phyloP scores from a whole-genome alignment of 2,888 invertebrate genomes.

The Aplocera efformata region DNA sequence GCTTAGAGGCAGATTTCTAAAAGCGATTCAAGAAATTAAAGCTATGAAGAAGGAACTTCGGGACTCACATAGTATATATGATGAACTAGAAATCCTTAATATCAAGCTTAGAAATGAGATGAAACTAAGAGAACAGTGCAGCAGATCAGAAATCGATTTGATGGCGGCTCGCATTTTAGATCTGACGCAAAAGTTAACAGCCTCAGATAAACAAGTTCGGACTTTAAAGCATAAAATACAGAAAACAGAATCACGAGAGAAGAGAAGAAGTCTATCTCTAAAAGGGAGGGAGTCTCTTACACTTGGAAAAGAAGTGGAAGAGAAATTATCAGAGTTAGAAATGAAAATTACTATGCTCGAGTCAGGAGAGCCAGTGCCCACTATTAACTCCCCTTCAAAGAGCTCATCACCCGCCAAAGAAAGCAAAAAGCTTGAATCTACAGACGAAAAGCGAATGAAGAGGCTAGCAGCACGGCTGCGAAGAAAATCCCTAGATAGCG shows the following conservation, averaged over 20 bases:
- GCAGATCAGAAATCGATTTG: slow-evolving; percentile 86
- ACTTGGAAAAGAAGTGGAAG: slow-evolving; percentile 91
- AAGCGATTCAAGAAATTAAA: slow-evolving; percentile 90
- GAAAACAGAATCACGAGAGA: slow-evolving; percentile 87
- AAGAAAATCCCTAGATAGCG: slow-evolving; percentile 89
- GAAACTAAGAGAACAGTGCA: slow-evolving; percentile 82
- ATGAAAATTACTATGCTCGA: slow-evolving; percentile 87
- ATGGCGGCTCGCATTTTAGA: slow-evolving; percentile 92
- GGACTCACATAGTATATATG: slow-evolving; percentile 89
- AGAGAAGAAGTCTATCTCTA: slow-evolving; percentile 89
- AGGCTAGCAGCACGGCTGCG: slow-evolving; percentile 81
- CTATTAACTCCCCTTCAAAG: slow-evolving; percentile 73
- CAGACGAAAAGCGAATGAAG: slow-evolving; percentile 75
- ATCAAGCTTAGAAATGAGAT: slow-evolving; percentile 87
- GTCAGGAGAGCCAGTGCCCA: slow-evolving; percentile 64
- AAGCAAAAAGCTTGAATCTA: slow-evolving; percentile 71
- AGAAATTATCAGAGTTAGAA: slow-evolving; percentile 90
- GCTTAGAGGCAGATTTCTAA: slow-evolving; percentile 87
- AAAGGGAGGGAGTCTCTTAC: slow-evolving; percentile 91
- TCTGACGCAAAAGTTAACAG: slow-evolving; percentile 88
- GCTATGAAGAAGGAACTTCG: slow-evolving; percentile 90
- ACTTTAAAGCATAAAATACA: slow-evolving; percentile 89
- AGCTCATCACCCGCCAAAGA: slow-evolving; percentile 79
- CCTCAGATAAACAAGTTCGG: slow-evolving; percentile 90
- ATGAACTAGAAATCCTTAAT: slow-evolving; percentile 89